A percentile compares a stretch with the other conserved stretches of the same genome.
Conservation (phyloP, 64 coral and sea anemone species). For the Actinia tenebrosa region DNA sequence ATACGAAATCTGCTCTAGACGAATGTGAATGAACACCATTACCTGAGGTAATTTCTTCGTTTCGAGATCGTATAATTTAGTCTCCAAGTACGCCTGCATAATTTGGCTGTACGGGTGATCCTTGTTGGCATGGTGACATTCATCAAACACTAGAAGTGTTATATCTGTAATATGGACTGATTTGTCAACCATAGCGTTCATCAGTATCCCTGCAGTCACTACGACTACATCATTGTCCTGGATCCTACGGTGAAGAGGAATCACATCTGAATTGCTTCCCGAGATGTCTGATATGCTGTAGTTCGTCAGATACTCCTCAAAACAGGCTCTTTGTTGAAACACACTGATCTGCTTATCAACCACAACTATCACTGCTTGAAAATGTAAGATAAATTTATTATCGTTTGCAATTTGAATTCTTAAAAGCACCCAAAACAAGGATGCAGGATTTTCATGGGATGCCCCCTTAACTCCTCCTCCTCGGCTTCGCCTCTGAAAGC, state of each 20-base stretch:
- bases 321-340: slow-evolving; percentile 47
- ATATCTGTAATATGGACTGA: slow-evolving; percentile 51
- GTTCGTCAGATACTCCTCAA: slow-evolving; percentile 62
- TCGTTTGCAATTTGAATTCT: too few species aligned
- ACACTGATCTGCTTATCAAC: slow-evolving; percentile 63
- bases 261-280: slow-evolving; percentile 32
- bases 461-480: neutral
- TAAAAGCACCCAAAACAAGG: too few species aligned
- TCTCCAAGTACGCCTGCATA: slow-evolving; percentile 12
- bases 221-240: slow-evolving; percentile 66
- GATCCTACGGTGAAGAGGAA: slow-evolving; percentile 3
- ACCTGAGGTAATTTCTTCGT: neutral
- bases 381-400: too few species aligned
- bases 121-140: slow-evolving; percentile 67
- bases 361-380: slow-evolving; percentile 38
- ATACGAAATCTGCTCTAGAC: too few species aligned
- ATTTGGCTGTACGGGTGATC: slow-evolving; percentile 71
- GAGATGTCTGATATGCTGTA: slow-evolving; percentile 64
- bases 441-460: too few species aligned
- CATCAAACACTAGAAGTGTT: slow-evolving; percentile 71
- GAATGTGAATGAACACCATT: too few species aligned
- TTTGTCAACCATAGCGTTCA: slow-evolving; percentile 47
- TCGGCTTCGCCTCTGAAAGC: too few species aligned
- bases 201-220: slow-evolving; percentile 58
- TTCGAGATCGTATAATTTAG: neutral